Evolutionary conservation across 2,888 invertebrate genomes (phyloP).

Genomic region (Gnatocerus cornutus): DNA sequence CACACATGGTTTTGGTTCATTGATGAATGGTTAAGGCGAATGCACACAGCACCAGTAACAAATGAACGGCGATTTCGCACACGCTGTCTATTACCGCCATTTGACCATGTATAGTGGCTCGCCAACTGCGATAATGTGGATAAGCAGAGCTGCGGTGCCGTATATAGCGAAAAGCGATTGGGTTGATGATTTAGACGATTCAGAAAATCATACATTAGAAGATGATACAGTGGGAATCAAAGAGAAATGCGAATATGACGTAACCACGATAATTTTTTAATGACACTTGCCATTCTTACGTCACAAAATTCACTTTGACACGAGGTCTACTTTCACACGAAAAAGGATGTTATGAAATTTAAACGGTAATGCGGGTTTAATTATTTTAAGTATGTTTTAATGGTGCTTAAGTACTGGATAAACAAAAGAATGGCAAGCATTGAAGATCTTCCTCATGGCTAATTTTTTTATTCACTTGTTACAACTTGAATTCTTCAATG

Average conservation of each 20-base stretch:
- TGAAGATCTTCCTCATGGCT: not conserved
- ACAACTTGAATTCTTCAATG: not conserved
- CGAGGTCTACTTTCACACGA: conserved; percentile 17
- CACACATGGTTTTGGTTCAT: conserved; percentile 47
- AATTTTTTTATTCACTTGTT: not conserved
- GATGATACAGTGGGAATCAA: conserved; percentile 1
- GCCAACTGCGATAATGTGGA: conserved; percentile 47
- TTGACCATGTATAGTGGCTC: conserved; percentile 47
- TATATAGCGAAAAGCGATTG: conserved; percentile 37
- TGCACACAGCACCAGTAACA: conserved; percentile 52
- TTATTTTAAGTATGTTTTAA: not conserved
- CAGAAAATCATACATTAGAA: conserved; percentile 9
- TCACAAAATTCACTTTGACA: not conserved
- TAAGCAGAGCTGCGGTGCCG: conserved; percentile 36
- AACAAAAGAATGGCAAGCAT: not conserved
- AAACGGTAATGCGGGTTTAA: not conserved
- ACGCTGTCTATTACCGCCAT: conserved; percentile 59
- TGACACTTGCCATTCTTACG: conserved; percentile 8
- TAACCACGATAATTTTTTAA: conserved; percentile 15
- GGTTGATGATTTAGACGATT: conserved; percentile 11
- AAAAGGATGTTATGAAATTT: conserved; percentile 20
- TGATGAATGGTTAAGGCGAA: conserved; percentile 46
- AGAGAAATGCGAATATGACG: not conserved
- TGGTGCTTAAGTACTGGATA: not conserved
- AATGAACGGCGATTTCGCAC: conserved; percentile 61